Percentiles rank a stretch among this genome's conserved stretches.
These are phyloP conservation scores for Drosophila nr. medialis DNA, from an alignment of 2,888 invertebrate species.

Conservation along the genomic window DNA sequence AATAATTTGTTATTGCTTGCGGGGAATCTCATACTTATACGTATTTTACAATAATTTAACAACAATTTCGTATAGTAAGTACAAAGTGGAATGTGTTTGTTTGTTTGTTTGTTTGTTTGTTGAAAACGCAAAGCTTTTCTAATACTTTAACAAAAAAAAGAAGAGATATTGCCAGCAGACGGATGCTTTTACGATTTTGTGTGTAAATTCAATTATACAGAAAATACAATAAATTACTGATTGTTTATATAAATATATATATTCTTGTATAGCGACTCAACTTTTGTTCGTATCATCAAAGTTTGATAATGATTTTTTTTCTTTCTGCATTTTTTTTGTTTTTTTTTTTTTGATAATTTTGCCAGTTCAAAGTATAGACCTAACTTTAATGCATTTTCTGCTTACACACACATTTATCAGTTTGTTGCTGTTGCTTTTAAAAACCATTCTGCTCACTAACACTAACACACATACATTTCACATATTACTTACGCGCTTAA, in stretches of 20 bases:
- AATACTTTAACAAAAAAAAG: conserved; percentile 63
- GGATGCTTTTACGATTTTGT: conserved; percentile 43
- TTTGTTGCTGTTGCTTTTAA: conserved; percentile 65
- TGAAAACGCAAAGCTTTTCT: conserved; percentile 54
- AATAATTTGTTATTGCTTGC: conserved; percentile 45
- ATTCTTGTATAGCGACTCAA: conserved; percentile 34
- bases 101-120: conserved; percentile 7
- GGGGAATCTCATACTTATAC: conserved; percentile 50
- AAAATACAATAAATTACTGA: conserved; percentile 62
- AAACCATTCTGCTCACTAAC: conserved; percentile 75
- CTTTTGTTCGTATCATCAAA: conserved; percentile 44
- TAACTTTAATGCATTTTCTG: conserved; percentile 41
- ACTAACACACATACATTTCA: conserved; percentile 78
- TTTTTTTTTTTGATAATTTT: conserved; percentile 49
- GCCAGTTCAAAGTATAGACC: conserved; percentile 29
- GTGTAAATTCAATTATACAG: conserved; percentile 50
- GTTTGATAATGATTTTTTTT: conserved; percentile 31
- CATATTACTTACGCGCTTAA: conserved; percentile 68
- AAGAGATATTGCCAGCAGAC: conserved; percentile 71
- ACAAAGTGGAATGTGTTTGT: conserved; percentile 69
- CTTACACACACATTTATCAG: conserved; percentile 55
- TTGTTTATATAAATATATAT: conserved; percentile 48
- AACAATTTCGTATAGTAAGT: conserved; percentile 60
- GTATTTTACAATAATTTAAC: conserved; percentile 58
- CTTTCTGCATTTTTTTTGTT: conserved; percentile 7